These are phyloP conservation scores for Crocodylus rhombifer DNA, from an alignment of 2,797 vertebrate genomes.

Conservation along the genomic window DNA sequence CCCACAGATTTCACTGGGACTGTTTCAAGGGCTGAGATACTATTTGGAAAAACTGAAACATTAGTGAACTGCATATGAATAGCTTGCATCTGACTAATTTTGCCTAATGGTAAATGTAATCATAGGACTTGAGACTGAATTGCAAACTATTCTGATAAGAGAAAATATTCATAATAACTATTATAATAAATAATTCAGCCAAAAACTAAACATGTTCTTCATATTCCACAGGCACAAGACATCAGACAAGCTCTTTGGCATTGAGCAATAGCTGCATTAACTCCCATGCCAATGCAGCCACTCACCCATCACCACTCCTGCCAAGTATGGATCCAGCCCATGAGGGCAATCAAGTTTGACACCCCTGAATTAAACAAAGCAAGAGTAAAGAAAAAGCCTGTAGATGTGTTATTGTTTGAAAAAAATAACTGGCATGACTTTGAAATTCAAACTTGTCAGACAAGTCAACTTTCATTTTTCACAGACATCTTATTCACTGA, in stretches of 20 bases:
- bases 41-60: not conserved
- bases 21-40: not conserved
- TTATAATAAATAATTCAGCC: not conserved
- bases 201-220: not conserved
- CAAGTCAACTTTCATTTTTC: slow-evolving; percentile 55
- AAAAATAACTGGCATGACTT: slow-evolving; percentile 19
- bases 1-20: not conserved
- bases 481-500: slow-evolving; percentile 36
- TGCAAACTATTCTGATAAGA: not conserved
- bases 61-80: not conserved
- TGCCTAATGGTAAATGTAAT: not conserved
- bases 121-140: not conserved
- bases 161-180: not conserved
- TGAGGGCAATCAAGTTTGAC: not conserved
- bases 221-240: no score
- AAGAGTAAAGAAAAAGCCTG: not conserved
- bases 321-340: no score
- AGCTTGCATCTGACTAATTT: not conserved
- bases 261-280: no score
- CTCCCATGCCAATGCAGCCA: no score
- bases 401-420: slow-evolving; percentile 2
- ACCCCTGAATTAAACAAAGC: not conserved
- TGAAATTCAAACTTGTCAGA: slow-evolving; percentile 55
- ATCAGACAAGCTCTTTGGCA: no score
- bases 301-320: no score